A percentile compares a stretch with the other conserved stretches of the same genome.
These are phyloP conservation scores for Hirtodrosophila trivittata DNA, from an alignment of 2,888 invertebrate species.

Conservation along the genomic window DNA sequence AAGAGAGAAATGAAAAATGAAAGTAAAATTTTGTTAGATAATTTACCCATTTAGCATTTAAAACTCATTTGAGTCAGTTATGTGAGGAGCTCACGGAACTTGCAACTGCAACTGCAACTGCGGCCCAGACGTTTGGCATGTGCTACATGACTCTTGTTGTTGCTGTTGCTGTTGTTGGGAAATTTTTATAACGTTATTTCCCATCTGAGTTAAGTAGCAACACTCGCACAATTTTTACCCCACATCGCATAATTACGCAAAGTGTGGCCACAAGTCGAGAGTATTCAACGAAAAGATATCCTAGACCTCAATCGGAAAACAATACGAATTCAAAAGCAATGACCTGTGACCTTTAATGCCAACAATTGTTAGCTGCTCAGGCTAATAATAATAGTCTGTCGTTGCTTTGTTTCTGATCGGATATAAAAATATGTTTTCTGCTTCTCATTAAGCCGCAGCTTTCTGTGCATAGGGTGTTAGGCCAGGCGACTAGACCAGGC, in stretches of 20 bases:
- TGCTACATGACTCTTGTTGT: conserved; percentile 28
- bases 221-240: conserved; percentile 30
- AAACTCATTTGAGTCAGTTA: conserved; percentile 40
- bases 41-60: conserved; percentile 22
- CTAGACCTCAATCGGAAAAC: background rate
- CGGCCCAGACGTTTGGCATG: conserved; percentile 39
- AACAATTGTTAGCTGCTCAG: no score
- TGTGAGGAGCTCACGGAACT: background rate
- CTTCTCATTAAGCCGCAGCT: no score
- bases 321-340: no score
- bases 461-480: background rate
- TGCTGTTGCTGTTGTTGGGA: conserved; percentile 20
- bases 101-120: conserved; percentile 14
- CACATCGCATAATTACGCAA: conserved; percentile 67
- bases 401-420: no score
- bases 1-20: conserved; percentile 5
- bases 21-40: conserved; percentile 4
- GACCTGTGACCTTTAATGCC: no score
- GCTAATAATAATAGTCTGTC: no score
- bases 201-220: conserved; percentile 72
- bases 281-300: background rate
- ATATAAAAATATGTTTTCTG: no score
- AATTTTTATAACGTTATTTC: conserved; percentile 71
- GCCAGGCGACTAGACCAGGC: background rate
- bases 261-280: conserved; percentile 24